These are phyloP conservation scores for Morphnarchus princeps DNA, from an alignment of 2,113 vertebrate genomes.

Conservation along the genomic window DNA sequence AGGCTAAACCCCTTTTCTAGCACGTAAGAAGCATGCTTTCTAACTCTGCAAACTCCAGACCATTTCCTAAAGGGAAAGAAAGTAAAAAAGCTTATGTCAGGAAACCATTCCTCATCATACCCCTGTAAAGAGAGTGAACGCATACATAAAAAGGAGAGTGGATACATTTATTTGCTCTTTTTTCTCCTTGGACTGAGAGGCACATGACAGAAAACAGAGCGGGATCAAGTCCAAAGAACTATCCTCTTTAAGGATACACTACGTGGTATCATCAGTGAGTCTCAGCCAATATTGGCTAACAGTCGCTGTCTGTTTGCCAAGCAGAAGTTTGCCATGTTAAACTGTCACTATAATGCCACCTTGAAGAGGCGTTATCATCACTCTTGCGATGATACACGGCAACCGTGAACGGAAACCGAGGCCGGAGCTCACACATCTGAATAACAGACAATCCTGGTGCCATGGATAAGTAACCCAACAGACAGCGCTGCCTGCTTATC, in stretches of 20 bases:
- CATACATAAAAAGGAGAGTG: not conserved
- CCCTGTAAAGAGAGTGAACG: not conserved
- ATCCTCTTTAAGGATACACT: conserved; percentile 57
- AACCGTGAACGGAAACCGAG: conserved; percentile 57
- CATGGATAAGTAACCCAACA: conserved; percentile 52
- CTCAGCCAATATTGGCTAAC: conserved; percentile 64
- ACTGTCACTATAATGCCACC: conserved; percentile 66
- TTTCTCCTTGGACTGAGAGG: not conserved
- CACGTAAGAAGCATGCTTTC: not conserved
- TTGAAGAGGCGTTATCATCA: conserved; percentile 69
- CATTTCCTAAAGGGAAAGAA: not conserved
- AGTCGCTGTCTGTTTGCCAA: conserved; percentile 66
- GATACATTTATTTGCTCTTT: not conserved
- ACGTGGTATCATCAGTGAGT: conserved; percentile 23
- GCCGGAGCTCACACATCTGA: conserved; percentile 60
- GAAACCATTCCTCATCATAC: not conserved
- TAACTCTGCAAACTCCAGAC: not conserved
- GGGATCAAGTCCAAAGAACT: conserved; percentile 58
- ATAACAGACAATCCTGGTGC: conserved; percentile 53
- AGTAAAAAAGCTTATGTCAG: not conserved
- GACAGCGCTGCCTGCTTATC: conserved; percentile 32
- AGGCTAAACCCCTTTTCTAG: not conserved
- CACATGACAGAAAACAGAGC: not conserved
- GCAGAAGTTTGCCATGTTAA: conserved; percentile 69
- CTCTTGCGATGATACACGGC: conserved; percentile 62